These are phyloP conservation scores for Caenorhabditis sp. DNA, from an alignment of 2,888 invertebrate species.

Conservation along the genomic window DNA sequence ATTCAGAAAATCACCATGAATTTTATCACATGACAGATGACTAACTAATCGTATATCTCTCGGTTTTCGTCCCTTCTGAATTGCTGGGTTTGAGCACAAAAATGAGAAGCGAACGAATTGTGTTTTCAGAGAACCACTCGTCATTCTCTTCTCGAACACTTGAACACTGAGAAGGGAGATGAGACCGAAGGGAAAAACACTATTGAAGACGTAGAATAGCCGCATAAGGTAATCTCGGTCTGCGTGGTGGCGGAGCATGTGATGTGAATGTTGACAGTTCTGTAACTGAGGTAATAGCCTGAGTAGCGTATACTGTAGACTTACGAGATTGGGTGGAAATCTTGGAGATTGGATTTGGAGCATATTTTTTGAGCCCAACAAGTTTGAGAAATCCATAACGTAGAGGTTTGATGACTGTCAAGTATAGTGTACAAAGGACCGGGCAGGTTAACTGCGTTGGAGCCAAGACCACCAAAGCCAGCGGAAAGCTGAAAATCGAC, in stretches of 20 bases:
- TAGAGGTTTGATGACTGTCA: slow-evolving; percentile 57
- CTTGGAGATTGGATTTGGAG: slow-evolving; percentile 14
- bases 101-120: neutral
- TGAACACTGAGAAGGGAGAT: neutral
- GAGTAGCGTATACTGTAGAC: neutral
- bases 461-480: slow-evolving; percentile 49
- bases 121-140: neutral
- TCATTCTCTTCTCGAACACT: slow-evolving; percentile 5
- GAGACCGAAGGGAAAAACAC: neutral
- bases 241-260: slow-evolving; percentile 29
- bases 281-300: slow-evolving; percentile 1
- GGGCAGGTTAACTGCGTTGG: slow-evolving; percentile 64
- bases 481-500: slow-evolving; percentile 42
- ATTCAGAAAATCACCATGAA: neutral
- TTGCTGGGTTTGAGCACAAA: neutral
- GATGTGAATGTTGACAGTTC: slow-evolving; percentile 54
- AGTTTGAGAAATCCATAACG: slow-evolving; percentile 40
- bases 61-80: no score
- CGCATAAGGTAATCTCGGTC: neutral
- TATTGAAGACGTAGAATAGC: slow-evolving; percentile 17
- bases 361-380: slow-evolving; percentile 42
- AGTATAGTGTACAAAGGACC: slow-evolving; percentile 47
- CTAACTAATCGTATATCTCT: neutral
- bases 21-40: neutral
- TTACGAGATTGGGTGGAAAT: slow-evolving; percentile 51